Base-by-base conservation (phyloP, 2,797 vertebrate species). In the Lepus oiostolus region DNA sequence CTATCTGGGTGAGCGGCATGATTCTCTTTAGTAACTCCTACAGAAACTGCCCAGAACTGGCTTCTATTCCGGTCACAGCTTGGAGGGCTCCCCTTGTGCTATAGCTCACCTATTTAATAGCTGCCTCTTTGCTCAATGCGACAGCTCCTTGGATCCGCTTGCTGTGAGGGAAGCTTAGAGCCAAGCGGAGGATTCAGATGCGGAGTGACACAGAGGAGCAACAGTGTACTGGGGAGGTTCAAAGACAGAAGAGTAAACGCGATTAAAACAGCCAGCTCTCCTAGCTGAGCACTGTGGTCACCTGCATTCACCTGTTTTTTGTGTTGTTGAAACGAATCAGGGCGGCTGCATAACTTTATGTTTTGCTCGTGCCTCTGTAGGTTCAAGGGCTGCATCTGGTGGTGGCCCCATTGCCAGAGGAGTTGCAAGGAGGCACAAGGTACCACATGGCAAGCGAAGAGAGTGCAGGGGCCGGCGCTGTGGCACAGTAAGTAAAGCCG, bases 21-120 rank as follows among this genome's bases (percentile, higher is more conserved):
- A 85, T 54, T 89, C 76, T 74, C 62, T 84, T 87, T 38, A 58
- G 71, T 50, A 90, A 80, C 38, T 24, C 30, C 85, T 82, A 32
- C 11, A 63, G 81, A 86, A 54, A 68, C 77, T 62, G 4, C 63
- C 5, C 30, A 70, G 24, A 90, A 83, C 38, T 67, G 17, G 70
- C 71, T 92, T 94, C 76, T 80, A 75, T 60, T 30, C 70, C 67
- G 71, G 54, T 22, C 65, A 77, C 35, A 13, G 4, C 58, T 42
- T 32, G 50, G 5, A 68, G 90, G 65, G 58, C 83, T 60, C 76
- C 16, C 83, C 50, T 30, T 6, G 16, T 38, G 42, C 21, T 52
- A 52, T 13, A 16, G 12, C 12, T 72, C 82, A 42, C 22, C 58
- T n/a, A 86, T n/a, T 77, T 24, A 62, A 68, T 24, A 35, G 58